Conservation (phyloP, 1,140 invertebrate species). For the Anastrepha ludens region DNA sequence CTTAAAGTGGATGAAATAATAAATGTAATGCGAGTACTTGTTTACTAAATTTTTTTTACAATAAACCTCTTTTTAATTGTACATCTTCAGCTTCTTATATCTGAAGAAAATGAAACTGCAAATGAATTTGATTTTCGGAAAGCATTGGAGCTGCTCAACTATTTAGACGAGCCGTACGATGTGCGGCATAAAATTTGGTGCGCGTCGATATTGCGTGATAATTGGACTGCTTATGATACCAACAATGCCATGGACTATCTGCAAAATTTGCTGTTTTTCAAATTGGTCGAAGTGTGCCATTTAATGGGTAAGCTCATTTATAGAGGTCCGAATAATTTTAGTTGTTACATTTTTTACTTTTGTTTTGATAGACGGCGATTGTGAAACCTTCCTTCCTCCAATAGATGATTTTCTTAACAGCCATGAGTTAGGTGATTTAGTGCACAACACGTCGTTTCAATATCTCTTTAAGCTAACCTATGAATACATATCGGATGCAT, state of each 20-base stretch:
- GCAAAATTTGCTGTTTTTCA: slow-evolving; percentile 84
- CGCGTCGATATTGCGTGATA: slow-evolving; percentile 82
- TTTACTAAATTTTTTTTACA: slow-evolving; percentile 43
- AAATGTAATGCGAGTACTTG: slow-evolving; percentile 74
- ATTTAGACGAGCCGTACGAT: slow-evolving; percentile 78
- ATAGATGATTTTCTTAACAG: slow-evolving; percentile 82
- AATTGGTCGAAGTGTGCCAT: slow-evolving; percentile 83
- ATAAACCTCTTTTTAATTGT: neutral
- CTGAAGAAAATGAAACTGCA: slow-evolving; percentile 80
- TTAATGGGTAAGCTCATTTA: slow-evolving; percentile 78
- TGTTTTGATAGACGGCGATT: slow-evolving; percentile 77
- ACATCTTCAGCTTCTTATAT: slow-evolving; percentile 80
- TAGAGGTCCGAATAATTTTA: neutral
- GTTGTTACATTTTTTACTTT: slow-evolving; percentile 18
- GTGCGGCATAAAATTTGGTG: slow-evolving; percentile 85
- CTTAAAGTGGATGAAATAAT: slow-evolving; percentile 83
- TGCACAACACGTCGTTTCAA: slow-evolving; percentile 82
- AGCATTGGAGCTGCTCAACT: slow-evolving; percentile 83
- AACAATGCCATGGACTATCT: slow-evolving; percentile 79
- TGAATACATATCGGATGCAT: slow-evolving; percentile 80
- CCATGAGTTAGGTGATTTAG: slow-evolving; percentile 80
- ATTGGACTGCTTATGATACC: slow-evolving; percentile 79
- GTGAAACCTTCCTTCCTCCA: slow-evolving; percentile 81
- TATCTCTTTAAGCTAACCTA: slow-evolving; percentile 89
- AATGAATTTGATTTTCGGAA: slow-evolving; percentile 87